phyloP scores from a whole-genome alignment of 2,888 invertebrate species.

The Aelia acuminata region DNA sequence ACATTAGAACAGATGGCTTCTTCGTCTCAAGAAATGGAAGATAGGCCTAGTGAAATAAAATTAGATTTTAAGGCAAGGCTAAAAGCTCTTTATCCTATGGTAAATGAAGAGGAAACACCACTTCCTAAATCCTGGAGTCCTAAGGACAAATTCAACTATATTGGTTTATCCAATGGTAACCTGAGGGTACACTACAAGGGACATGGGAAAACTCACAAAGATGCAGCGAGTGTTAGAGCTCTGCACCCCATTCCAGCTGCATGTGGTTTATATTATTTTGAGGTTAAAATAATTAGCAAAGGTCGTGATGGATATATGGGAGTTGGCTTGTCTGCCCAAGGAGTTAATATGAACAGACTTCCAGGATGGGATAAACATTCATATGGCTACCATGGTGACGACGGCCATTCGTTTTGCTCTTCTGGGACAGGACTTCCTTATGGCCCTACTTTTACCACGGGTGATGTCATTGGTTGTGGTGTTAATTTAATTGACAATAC shows the following conservation, averaged over 20 bases:
- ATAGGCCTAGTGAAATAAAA: constrained; percentile 2
- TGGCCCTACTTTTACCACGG: constrained; percentile 98
- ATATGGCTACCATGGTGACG: constrained; percentile 99
- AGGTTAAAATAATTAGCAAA: constrained; percentile 98
- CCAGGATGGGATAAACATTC: constrained; percentile 99
- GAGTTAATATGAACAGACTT: constrained; percentile 96
- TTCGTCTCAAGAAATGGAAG: constrained; percentile 50
- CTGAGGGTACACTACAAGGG: constrained; percentile 99
- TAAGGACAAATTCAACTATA: constrained; percentile 97
- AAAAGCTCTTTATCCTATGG: constrained; percentile 93
- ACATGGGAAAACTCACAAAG: constrained; percentile 96
- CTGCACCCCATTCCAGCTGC: constrained; percentile 96
- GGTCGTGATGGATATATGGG: constrained; percentile 99
- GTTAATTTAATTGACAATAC: constrained; percentile 97
- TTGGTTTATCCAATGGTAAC: constrained; percentile 97
- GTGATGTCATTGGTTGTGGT: constrained; percentile 98
- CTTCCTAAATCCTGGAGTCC: constrained; percentile 96
- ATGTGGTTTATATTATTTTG: constrained; percentile 98
- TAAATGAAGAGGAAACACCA: constrained; percentile 94
- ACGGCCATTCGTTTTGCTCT: constrained; percentile 98
- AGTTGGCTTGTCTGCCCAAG: constrained; percentile 95
- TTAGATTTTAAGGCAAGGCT: constrained; percentile 76
- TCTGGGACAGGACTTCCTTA: constrained; percentile 98
- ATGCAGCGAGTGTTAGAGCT: constrained; percentile 98
- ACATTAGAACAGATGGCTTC: constrained; percentile 29